phyloP scores from a whole-genome alignment of 2,797 vertebrate species.

The Cyprinella venusta region DNA sequence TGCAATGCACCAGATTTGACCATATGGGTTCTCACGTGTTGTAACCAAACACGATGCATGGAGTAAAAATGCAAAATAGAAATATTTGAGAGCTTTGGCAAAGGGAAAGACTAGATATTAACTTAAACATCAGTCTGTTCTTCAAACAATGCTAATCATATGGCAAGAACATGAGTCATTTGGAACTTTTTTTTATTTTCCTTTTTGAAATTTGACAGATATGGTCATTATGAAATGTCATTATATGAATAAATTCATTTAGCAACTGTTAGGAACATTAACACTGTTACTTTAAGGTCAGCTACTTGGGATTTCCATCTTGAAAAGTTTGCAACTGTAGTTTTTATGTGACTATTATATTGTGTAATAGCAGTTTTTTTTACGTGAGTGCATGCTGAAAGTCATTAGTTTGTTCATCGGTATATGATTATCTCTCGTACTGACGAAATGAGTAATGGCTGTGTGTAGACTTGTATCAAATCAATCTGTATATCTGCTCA shows the following conservation, averaged over 20 bases:
- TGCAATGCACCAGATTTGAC: neutral
- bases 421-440: neutral
- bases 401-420: constrained; percentile 17
- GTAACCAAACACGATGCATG: neutral
- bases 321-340: neutral
- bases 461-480: neutral
- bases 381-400: neutral
- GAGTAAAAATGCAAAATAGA: neutral
- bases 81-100: neutral
- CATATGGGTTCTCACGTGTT: neutral
- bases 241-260: too few species aligned
- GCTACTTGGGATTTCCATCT: neutral
- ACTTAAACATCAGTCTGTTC: neutral
- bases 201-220: neutral
- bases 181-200: neutral
- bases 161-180: neutral
- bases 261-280: too few species aligned
- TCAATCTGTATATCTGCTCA: constrained; percentile 32
- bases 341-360: neutral
- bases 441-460: constrained; percentile 11
- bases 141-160: too few species aligned
- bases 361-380: neutral
- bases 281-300: neutral
- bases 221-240: neutral
- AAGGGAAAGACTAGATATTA: neutral